Evolutionary conservation across 2,113 vertebrate species (phyloP).

Genomic region (Hippocampus zosterae): DNA sequence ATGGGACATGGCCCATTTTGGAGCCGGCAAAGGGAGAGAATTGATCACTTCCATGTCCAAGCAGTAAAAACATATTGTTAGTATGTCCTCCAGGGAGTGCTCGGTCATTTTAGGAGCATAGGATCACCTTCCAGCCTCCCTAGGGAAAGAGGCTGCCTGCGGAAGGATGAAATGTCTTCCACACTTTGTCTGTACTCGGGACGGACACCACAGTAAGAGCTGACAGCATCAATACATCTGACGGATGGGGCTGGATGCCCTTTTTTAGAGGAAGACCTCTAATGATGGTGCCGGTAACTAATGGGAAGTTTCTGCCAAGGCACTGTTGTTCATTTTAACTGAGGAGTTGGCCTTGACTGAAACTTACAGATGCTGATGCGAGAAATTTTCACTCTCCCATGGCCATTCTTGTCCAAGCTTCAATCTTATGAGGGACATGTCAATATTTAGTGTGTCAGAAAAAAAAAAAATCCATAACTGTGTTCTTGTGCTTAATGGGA

Average conservation of each 20-base stretch:
- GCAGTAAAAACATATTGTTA: constrained; percentile 44
- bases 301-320: constrained; percentile 37
- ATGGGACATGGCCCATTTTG: neutral
- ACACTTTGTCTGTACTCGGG: constrained; percentile 58
- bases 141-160: constrained; percentile 40
- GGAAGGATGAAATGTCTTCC: constrained; percentile 58
- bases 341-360: constrained; percentile 47
- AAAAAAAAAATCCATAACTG: too few relatives aligned
- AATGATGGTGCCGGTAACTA: constrained; percentile 52
- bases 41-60: constrained; percentile 35
- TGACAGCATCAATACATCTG: constrained; percentile 58
- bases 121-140: constrained; percentile 55
- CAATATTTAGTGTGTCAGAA: neutral
- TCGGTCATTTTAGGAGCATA: constrained; percentile 32
- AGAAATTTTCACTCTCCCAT: neutral
- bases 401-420: neutral
- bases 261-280: constrained; percentile 27
- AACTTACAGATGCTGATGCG: constrained; percentile 27
- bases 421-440: neutral
- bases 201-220: constrained; percentile 49
- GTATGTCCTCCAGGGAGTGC: constrained; percentile 38
- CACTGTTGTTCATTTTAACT: constrained; percentile 18
- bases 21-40: constrained; percentile 15
- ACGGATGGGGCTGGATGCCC: constrained; percentile 56
- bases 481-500: too few relatives aligned